phyloP scores from a whole-genome alignment of 2,113 vertebrate species.

The Cyanoderma ruficeps region DNA sequence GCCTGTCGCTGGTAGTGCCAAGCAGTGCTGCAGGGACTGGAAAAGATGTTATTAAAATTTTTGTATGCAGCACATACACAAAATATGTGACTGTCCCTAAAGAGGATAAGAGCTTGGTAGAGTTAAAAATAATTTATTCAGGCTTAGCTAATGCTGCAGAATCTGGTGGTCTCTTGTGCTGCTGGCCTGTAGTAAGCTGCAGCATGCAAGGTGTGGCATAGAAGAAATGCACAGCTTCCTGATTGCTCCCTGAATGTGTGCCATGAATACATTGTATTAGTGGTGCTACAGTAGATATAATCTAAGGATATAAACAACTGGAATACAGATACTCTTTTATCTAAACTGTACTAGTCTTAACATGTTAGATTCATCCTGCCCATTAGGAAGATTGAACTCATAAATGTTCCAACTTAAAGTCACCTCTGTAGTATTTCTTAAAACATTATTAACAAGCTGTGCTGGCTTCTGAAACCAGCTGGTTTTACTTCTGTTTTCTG shows the following conservation, averaged over 20 bases:
- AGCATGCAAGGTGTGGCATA: not conserved
- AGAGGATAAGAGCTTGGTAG: not conserved
- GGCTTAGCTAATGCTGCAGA: not conserved
- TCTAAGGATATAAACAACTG: not conserved
- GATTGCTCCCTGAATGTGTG: not conserved
- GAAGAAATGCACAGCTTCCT: not conserved
- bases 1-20: not conserved
- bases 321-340: not conserved
- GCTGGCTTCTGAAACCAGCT: not conserved
- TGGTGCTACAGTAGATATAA: not conserved
- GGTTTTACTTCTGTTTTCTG: not conserved
- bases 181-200: not conserved
- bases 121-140: not conserved
- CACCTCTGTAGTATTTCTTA: not conserved
- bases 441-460: not conserved
- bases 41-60: not conserved
- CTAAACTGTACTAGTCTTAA: not conserved
- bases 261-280: not conserved
- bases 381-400: not conserved
- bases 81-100: not conserved
- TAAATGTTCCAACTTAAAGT: not conserved
- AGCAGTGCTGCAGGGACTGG: not conserved
- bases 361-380: not conserved
- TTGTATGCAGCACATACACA: not conserved
- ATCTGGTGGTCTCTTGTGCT: not conserved